Conservation (phyloP, 2,113 vertebrate species). For the Thamnaconus septentrionalis region DNA sequence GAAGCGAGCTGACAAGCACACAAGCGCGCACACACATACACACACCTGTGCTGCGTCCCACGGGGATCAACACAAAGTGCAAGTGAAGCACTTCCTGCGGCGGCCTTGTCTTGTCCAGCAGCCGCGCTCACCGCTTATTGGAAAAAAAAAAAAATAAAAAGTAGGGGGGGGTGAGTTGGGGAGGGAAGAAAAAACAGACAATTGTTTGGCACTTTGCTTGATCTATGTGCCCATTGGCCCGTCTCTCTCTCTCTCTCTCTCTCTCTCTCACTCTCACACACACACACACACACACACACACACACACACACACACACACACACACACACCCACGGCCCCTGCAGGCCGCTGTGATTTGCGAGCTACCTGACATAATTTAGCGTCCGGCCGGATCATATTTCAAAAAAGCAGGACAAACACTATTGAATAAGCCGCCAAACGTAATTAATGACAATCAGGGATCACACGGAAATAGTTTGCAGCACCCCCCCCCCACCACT, state of each 20-base stretch:
- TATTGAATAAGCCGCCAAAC: conserved; percentile 60
- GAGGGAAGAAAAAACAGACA: no score
- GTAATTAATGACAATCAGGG: conserved; percentile 64
- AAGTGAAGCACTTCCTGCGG: conserved; percentile 67
- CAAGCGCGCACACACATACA: conserved; percentile 62
- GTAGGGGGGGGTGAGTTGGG: no score
- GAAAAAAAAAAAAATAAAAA: no score
- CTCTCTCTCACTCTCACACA: conserved; percentile 31
- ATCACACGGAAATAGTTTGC: conserved; percentile 51
- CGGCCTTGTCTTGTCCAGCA: conserved; percentile 76
- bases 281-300: conserved; percentile 54
- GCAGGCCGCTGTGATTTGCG: conserved; percentile 61
- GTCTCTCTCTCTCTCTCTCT: conserved; percentile 19
- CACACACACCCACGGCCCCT: no score
- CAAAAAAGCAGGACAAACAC: conserved; percentile 62
- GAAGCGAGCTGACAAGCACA: conserved; percentile 16
- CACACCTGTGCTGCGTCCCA: conserved; percentile 76
- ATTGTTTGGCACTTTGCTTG: conserved; percentile 75
- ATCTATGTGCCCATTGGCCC: conserved; percentile 68
- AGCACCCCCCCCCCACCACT: no score
- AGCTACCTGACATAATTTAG: conserved; percentile 68
- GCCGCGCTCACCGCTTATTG: conserved; percentile 70
- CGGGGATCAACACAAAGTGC: conserved; percentile 52
- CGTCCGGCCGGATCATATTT: conserved; percentile 54
- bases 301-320: no score